Evolutionary conservation across 2,888 invertebrate genomes (phyloP).

Genomic region (Latheticus oryzae): DNA sequence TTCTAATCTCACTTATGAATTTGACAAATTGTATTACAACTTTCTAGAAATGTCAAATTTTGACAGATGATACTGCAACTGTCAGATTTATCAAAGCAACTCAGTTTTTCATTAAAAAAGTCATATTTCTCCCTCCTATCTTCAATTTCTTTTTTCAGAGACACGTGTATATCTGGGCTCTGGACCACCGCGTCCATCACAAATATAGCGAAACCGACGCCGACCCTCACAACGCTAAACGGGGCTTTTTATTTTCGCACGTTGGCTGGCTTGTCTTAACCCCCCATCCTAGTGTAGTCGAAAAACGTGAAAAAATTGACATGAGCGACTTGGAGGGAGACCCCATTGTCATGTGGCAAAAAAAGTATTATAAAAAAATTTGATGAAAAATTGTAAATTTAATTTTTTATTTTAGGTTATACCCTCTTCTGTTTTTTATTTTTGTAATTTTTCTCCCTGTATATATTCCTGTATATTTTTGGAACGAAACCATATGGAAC

Average conservation of each 20-base stretch:
- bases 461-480: slow-evolving; percentile 82
- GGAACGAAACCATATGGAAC: slow-evolving; percentile 82
- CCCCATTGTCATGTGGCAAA: slow-evolving; percentile 81
- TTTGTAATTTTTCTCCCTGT: slow-evolving; percentile 82
- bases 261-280: slow-evolving; percentile 91
- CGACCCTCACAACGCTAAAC: slow-evolving; percentile 84
- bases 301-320: slow-evolving; percentile 75
- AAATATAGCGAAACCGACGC: slow-evolving; percentile 89
- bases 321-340: slow-evolving; percentile 79
- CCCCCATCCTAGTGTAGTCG: slow-evolving; percentile 83
- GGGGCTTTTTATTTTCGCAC: slow-evolving; percentile 86
- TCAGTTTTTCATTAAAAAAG: too few relatives aligned
- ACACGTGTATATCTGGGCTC: slow-evolving; percentile 86
- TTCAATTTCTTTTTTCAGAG: slow-evolving; percentile 71
- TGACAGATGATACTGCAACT: too few relatives aligned
- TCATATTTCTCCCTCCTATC: too few relatives aligned
- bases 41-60: too few relatives aligned
- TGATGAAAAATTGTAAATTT: slow-evolving; percentile 5
- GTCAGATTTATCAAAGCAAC: too few relatives aligned
- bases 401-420: slow-evolving; percentile 68
- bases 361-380: slow-evolving; percentile 65
- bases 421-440: slow-evolving; percentile 79
- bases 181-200: slow-evolving; percentile 90
- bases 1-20: too few relatives aligned
- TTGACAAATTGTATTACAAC: too few relatives aligned